Evolutionary conservation across 2,113 vertebrate species (phyloP), one percentile per base, ranked within the genome.

Genomic region (Stigmatopora nigra): DNA sequence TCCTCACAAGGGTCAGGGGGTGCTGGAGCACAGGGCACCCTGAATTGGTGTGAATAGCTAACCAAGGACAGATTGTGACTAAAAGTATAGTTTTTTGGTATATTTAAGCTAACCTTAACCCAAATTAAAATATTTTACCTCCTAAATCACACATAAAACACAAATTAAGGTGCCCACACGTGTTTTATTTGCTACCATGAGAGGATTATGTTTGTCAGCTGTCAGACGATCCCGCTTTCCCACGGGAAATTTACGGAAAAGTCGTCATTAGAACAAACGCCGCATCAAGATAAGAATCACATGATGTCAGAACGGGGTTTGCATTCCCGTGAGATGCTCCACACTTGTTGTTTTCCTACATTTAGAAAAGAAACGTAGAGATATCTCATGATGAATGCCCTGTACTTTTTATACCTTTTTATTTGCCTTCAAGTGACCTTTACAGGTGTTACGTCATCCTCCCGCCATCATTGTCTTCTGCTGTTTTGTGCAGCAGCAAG

Each of bases 241-340:
- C 15, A 12, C n/a, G 3, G 17, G 72, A 71, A 83, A 75, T 83
- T 87, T 87, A 79, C 47, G 72, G 84, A 83, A 52, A 75, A 67
- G 82, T 84, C 82, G 2, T 89, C 88, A 88, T 89, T 79, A 64
- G 5, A 65, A 82, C 76, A 77, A 83, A 67, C 15, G 31, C 81
- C 70, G 59, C 53, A 69, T 19, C 71, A 56, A 20, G 38, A 45
- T 7, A 14, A 44, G n/a, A 19, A 12, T 72, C 70, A 73, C 17
- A 38, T 1, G 9, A 15, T 13, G 0, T 38, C 61, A 49, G 64
- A 25, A 76, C 13, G 20, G n/a, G 49, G 61, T 61, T 68, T 7
- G 25, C 41, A 51, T 64, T 81, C 61, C 17, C 53, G 8, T 1
- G 17, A 64, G 47, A 84, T 63, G 0, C 83, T 82, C 75, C 81